Base-by-base conservation (phyloP, 2,888 invertebrate species). In the Mythimna impura region DNA sequence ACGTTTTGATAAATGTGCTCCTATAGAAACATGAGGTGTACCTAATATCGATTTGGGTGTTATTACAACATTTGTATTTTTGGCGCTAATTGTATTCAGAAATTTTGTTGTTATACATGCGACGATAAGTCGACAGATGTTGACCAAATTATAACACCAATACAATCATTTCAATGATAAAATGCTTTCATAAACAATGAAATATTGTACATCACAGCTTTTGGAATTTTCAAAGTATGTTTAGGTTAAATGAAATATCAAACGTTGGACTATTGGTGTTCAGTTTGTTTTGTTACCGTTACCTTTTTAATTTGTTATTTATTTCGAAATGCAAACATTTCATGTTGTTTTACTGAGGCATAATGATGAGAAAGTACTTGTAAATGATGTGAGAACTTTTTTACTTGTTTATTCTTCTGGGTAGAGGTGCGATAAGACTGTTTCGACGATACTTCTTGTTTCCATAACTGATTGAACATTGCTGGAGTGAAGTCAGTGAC, bases 401-500 rank as follows among this genome's bases (percentile, higher is more conserved):
- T 70, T 69, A 67, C 54, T 68, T 55, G 54, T 62, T 73, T 76
- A 40, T 30, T 72, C 55, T 80, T 66, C 54, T 65, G 71, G 72
- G 64, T 73, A 60, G 67, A 73, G 71, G 66, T 71, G 75, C 70
- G 70, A 80, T 71, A 80, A 85, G 82, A 85, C 76, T 82, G 77
- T 76, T 76, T 72, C 61, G 36, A 69, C 60, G 64, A 82, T 67
- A 63, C 66, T 71, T 63, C 66, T 61, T 64, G 25, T 71, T 71
- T 55, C 64, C 50, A 36, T 55, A 65, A n/a, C 62, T 81, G 66
- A 61, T 67, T 65, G 54, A 52, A 78, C 43, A 58, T 58, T 55
- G 36, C 55, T 36, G 64, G 57, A 60, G 50, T 68, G 25, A 57
- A 40, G 57, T 55, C 54, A 60, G 52, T 25, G 58, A 68, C 60